Base-by-base conservation (phyloP, 2,113 vertebrate genomes). In the Halichoeres trimaculatus region DNA sequence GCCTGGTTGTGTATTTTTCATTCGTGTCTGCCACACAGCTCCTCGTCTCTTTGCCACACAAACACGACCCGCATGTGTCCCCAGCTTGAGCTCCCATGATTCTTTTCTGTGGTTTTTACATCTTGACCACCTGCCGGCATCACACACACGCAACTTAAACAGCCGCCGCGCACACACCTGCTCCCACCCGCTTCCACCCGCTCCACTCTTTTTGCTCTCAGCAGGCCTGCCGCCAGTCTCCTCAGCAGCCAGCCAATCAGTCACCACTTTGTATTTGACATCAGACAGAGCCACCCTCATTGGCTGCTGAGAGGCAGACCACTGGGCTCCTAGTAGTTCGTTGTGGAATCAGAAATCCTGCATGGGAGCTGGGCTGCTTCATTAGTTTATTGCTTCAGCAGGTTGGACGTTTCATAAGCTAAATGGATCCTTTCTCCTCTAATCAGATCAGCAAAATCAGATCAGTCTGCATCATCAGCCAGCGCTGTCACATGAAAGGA, bases 241-340 rank as follows among this genome's bases (percentile, higher is more conserved):
- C 76, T 30, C 77, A 66, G 74, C 85, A 76, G 89, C 72, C 79
- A 55, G 61, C 88, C 84, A 89, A 84, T 83, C 85, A 83, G 74
- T 66, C 16, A 11, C n/a, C 9, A 64, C 74, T 76, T 69, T 81
- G 82, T 77, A 69, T 65, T 76, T 83, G 19, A 78, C 68, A 81
- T 85, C 78, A 83, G 74, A 83, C 40, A 0, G 9, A 0, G 54
- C 50, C 74, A 17, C 59, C 47, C 35, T 80, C 73, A 55, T 69
- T 75, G 74, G 65, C 69, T 70, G 63, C 35, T 47, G 23, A 5
- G 43, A 59, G 30, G 59, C 76, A 56, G 56, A 68, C 72, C 47
- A 60, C 52, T 41, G 8, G 58, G n/a, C 43, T 61, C 12, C 0
- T n/a, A 36, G 72, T 35, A 17, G 34, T 2, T 24, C 59, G 51